Conservation (phyloP, 2,113 vertebrate species). For the Hippotragus niger region DNA sequence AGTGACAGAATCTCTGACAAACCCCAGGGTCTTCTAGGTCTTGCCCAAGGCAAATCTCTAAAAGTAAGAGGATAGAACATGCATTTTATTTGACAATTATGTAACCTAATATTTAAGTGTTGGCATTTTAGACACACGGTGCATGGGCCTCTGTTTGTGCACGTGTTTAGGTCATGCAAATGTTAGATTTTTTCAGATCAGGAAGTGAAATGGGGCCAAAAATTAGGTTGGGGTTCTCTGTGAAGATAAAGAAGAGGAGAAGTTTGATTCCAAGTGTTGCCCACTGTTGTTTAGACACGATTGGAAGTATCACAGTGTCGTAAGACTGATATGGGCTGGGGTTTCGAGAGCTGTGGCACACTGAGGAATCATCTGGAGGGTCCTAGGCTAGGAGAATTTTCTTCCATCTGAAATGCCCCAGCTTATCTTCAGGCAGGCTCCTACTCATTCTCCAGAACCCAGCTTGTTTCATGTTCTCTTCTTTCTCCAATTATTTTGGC, state of each 20-base stretch:
- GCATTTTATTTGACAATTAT: background rate
- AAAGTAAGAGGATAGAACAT: background rate
- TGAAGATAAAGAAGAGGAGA: background rate
- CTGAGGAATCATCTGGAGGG: background rate
- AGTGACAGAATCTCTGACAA: background rate
- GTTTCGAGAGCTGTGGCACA: background rate
- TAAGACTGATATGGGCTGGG: background rate
- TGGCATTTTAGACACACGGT: background rate
- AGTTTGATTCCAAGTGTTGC: background rate
- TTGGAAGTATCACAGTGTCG: too few species aligned
- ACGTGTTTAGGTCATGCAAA: background rate
- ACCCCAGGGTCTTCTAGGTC: background rate
- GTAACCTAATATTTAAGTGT: background rate
- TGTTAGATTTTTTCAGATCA: background rate
- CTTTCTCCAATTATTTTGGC: background rate
- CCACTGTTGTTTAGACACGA: background rate
- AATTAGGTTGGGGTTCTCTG: background rate
- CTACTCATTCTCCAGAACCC: background rate
- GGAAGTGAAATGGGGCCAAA: background rate
- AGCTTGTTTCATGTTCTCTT: background rate
- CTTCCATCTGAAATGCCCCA: background rate
- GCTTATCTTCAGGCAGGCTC: background rate
- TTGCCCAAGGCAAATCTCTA: background rate
- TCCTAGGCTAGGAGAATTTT: too few species aligned
- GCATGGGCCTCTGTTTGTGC: fast-evolving